Percentiles rank a stretch among this genome's conserved stretches.
Conservation (phyloP, 2,113 vertebrate genomes). For the Elephantulus edwardii region DNA sequence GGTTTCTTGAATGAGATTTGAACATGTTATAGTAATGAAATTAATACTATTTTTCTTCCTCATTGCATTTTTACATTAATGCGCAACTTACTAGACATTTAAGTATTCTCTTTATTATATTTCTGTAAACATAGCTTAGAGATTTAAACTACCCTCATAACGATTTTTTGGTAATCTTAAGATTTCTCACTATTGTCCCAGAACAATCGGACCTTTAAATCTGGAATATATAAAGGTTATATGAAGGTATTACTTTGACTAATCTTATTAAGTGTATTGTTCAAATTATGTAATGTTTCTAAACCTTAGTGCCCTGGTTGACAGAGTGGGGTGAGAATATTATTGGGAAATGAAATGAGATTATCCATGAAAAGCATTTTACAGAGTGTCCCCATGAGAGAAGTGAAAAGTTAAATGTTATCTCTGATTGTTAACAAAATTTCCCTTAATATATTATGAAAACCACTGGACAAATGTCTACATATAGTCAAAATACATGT, state of each 20-base stretch:
- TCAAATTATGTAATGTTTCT: background rate
- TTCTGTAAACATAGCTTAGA: background rate
- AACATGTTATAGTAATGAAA: background rate
- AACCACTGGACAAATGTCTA: background rate
- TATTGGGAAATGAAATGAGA: background rate
- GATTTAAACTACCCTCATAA: background rate
- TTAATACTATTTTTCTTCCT: background rate
- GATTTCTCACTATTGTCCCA: background rate
- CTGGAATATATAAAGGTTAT: background rate
- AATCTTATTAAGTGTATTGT: background rate
- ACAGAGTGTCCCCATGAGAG: background rate
- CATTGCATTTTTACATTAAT: conserved; percentile 4
- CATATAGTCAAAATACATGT: background rate
- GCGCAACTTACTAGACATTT: background rate
- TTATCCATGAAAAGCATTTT: background rate
- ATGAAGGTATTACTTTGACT: background rate
- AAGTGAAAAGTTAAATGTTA: background rate
- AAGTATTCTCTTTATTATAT: background rate
- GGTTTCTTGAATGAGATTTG: background rate
- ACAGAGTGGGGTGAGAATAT: background rate
- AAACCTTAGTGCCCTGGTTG: background rate
- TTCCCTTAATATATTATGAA: background rate
- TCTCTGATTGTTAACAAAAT: background rate
- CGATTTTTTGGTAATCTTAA: background rate
- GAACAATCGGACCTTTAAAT: background rate